phyloP scores from a whole-genome alignment of 2,888 invertebrate species.

The Rhorus exstirpatorius region DNA sequence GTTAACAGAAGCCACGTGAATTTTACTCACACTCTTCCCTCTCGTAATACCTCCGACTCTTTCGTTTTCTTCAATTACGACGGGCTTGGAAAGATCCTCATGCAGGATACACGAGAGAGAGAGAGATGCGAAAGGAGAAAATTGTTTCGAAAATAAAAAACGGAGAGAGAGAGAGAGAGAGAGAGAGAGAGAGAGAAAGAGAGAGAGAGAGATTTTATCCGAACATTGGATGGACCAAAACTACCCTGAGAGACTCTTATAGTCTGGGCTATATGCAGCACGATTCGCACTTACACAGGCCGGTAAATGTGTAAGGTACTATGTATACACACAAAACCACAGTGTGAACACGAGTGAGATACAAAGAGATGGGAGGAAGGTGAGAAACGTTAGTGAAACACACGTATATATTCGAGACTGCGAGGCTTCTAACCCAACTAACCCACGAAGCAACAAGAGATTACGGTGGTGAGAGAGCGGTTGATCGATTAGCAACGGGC shows the following conservation, averaged over 20 bases:
- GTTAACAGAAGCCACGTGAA: conserved; percentile 28
- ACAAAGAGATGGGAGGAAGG: no score
- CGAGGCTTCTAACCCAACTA: conserved; percentile 50
- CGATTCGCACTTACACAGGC: conserved; percentile 4
- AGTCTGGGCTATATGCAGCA: neutral
- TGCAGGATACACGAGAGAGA: neutral
- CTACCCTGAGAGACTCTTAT: conserved; percentile 7
- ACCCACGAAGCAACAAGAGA: conserved; percentile 66
- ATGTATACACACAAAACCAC: conserved; percentile 5
- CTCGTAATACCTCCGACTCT: neutral
- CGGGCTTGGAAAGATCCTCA: conserved; percentile 15
- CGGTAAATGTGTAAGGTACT: neutral
- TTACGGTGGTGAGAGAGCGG: conserved; percentile 69
- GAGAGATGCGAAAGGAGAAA: conserved; percentile 36
- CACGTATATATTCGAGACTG: conserved; percentile 25
- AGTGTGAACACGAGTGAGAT: conserved; percentile 7
- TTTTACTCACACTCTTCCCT: neutral
- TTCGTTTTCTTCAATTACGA: conserved; percentile 41
- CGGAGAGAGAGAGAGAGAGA: neutral
- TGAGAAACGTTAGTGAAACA: conserved; percentile 47
- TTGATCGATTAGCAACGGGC: conserved; percentile 72
- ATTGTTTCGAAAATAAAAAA: conserved; percentile 15
- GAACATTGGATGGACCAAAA: conserved; percentile 25
- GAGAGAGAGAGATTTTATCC: conserved; percentile 13
- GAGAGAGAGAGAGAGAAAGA: neutral